These are phyloP conservation scores for Sericinus montela DNA, from an alignment of 2,888 invertebrate genomes.

Conservation along the genomic window DNA sequence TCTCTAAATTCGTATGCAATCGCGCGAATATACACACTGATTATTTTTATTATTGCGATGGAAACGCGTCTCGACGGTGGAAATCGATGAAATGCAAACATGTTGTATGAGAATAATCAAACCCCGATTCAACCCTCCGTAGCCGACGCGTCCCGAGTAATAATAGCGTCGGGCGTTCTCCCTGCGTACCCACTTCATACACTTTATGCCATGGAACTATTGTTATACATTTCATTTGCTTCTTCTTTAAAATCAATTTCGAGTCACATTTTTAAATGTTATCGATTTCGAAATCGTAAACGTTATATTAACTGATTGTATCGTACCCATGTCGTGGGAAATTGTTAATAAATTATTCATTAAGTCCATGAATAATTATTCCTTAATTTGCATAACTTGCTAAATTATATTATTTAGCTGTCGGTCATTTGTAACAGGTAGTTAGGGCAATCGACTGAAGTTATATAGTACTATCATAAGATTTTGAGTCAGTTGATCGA, in stretches of 20 bases:
- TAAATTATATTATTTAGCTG: background rate
- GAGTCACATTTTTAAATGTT: background rate
- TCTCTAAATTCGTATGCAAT: conserved; percentile 18
- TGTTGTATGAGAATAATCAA: conserved; percentile 73
- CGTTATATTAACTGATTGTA: background rate
- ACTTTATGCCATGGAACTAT: conserved; percentile 16
- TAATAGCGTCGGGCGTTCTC: conserved; percentile 56
- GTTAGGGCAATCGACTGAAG: background rate
- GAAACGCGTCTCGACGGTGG: conserved; percentile 30
- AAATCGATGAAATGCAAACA: conserved; percentile 73
- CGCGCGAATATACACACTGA: conserved; percentile 7
- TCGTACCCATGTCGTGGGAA: background rate
- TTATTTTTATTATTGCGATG: conserved; percentile 23
- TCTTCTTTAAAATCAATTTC: background rate
- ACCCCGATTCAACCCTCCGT: conserved; percentile 59
- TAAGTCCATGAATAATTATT: background rate
- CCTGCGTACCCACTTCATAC: conserved; percentile 40
- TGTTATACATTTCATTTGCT: conserved; percentile 5
- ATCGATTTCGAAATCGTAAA: background rate
- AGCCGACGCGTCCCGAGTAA: conserved; percentile 42
- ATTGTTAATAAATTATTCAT: background rate
- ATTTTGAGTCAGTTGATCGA: conserved; percentile 22
- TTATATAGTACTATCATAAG: background rate
- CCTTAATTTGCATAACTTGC: background rate
- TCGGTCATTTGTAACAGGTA: background rate